Evolutionary conservation across 2,888 invertebrate genomes (phyloP).

Genomic region (Cantharis flavilabris): DNA sequence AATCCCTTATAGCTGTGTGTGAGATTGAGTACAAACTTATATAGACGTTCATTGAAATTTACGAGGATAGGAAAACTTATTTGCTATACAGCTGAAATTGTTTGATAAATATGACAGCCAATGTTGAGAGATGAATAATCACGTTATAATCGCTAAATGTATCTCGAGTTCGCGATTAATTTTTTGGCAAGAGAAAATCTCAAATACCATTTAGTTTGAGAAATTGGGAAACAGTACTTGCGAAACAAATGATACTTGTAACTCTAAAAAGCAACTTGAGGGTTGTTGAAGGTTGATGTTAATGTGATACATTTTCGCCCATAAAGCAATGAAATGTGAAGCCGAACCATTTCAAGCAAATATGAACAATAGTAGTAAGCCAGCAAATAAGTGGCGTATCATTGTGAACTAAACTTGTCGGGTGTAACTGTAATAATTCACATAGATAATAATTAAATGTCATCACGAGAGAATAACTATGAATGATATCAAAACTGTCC

Average conservation of each 20-base stretch:
- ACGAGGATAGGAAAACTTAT: constrained; percentile 12
- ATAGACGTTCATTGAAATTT: constrained; percentile 25
- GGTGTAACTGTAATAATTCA: constrained; percentile 16
- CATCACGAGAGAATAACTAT: constrained; percentile 23
- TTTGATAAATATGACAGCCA: constrained; percentile 18
- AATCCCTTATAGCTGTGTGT: constrained; percentile 23
- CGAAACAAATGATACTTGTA: not conserved
- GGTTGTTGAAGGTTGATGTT: not conserved
- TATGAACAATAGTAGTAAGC: constrained; percentile 1
- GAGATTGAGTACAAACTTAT: constrained; percentile 21
- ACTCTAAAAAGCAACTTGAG: not conserved
- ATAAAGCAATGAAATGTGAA: constrained; percentile 3
- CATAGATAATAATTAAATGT: constrained; percentile 27
- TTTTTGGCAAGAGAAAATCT: not conserved
- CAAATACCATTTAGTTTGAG: not conserved
- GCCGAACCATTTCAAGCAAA: not conserved
- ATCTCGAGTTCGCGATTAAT: not conserved
- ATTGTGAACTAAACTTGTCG: constrained; percentile 8
- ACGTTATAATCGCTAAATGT: constrained; percentile 1
- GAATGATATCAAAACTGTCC: constrained; percentile 30
- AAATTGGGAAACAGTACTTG: not conserved
- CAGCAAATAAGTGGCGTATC: constrained; percentile 2
- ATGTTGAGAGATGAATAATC: constrained; percentile 10
- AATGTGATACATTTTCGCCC: not conserved
- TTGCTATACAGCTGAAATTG: constrained; percentile 9